phyloP scores from a whole-genome alignment of 2,113 vertebrate species.

The Takifugu flavidus region DNA sequence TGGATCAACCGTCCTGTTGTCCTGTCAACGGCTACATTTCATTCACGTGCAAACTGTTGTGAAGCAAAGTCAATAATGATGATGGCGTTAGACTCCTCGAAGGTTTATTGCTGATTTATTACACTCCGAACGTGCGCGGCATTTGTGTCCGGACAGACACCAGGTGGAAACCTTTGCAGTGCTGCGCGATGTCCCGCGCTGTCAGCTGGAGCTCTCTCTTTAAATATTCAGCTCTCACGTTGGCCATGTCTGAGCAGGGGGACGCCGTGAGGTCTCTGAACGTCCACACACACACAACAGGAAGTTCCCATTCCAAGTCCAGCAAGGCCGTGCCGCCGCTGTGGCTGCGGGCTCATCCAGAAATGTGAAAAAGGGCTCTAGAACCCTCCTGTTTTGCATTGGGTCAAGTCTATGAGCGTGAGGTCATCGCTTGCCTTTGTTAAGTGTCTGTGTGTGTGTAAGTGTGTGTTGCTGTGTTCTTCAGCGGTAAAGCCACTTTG shows the following conservation, averaged over 20 bases:
- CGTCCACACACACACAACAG: conserved; percentile 23
- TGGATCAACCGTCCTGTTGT: conserved; percentile 32
- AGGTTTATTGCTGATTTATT: not conserved
- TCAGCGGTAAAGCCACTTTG: conserved; percentile 64
- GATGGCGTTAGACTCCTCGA: not conserved
- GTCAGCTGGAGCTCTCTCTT: conserved; percentile 53
- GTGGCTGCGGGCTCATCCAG: conserved; percentile 3
- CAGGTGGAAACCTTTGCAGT: conserved; percentile 9
- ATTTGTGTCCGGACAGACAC: not conserved
- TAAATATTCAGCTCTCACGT: conserved; percentile 71
- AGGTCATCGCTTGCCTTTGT: conserved; percentile 25
- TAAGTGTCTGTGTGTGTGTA: conserved; percentile 23
- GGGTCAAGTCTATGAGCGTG: conserved; percentile 19
- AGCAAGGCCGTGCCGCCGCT: conserved; percentile 2
- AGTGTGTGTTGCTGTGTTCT: conserved; percentile 46
- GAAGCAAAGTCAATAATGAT: conserved; percentile 1
- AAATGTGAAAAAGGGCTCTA: conserved; percentile 25
- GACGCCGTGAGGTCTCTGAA: conserved; percentile 37
- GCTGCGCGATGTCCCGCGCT: conserved; percentile 14
- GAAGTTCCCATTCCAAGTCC: conserved; percentile 29
- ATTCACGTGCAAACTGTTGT: conserved; percentile 12
- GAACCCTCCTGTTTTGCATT: conserved; percentile 33
- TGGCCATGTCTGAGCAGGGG: conserved; percentile 48
- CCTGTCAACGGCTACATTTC: conserved; percentile 4
- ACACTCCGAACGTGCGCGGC: no score